Evolutionary conservation across 2,113 vertebrate genomes (phyloP).

Genomic region (Ceyx margarethae): DNA sequence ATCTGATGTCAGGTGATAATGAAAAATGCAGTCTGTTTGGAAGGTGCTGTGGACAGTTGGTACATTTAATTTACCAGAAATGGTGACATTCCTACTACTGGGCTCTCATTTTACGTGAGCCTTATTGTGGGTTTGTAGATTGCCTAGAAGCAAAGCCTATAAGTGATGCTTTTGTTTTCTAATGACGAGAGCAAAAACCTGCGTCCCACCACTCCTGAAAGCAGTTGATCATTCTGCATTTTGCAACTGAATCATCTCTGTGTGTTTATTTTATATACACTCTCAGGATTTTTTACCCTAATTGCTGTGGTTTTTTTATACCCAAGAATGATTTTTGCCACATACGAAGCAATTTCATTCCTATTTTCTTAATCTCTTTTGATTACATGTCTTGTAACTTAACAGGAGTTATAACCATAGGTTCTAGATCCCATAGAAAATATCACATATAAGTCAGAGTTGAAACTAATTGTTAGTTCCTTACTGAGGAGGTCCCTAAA

Average conservation of each 20-base stretch:
- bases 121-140: neutral
- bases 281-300: neutral
- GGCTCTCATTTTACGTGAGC: neutral
- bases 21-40: neutral
- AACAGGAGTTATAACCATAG: neutral
- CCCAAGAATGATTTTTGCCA: neutral
- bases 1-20: neutral
- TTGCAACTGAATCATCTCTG: neutral
- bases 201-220: neutral
- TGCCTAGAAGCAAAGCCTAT: neutral
- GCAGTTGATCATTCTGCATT: neutral
- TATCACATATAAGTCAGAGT: neutral
- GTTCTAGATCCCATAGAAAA: neutral
- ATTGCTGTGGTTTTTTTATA: neutral
- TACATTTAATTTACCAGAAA: neutral
- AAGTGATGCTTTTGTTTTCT: neutral
- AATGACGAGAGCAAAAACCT: neutral
- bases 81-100: neutral
- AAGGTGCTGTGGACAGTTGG: neutral
- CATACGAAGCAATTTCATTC: neutral
- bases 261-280: neutral
- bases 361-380: neutral
- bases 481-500: neutral
- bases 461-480: neutral
- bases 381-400: neutral